Evolutionary conservation across 2,113 vertebrate genomes (phyloP).

Genomic region (Periophthalmodon schlosseri): DNA sequence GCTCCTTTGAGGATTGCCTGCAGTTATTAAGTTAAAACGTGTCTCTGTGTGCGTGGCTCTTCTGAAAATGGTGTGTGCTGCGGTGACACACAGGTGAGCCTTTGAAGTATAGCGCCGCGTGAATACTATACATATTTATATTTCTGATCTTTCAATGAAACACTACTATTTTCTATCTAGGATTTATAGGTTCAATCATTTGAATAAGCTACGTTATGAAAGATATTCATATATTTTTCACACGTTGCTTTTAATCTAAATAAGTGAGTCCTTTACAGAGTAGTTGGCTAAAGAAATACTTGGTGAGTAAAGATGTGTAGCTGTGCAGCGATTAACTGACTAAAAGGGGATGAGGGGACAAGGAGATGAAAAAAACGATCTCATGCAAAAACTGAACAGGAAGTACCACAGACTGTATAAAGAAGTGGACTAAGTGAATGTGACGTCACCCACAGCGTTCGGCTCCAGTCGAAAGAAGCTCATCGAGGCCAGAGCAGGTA

Average conservation of each 20-base stretch:
- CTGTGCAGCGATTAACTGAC: too few species aligned
- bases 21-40: slow-evolving; percentile 61
- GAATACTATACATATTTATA: slow-evolving; percentile 15
- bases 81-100: slow-evolving; percentile 52
- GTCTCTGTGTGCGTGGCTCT: slow-evolving; percentile 54
- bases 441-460: too few species aligned
- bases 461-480: too few species aligned
- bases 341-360: too few species aligned
- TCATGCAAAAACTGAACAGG: too few species aligned
- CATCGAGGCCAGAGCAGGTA: too few species aligned
- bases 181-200: background rate
- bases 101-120: slow-evolving; percentile 35
- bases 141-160: slow-evolving; percentile 25
- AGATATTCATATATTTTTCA: background rate
- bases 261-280: background rate
- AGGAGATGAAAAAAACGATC: too few species aligned
- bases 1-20: slow-evolving; percentile 54
- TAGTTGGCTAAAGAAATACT: background rate
- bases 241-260: background rate
- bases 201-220: background rate
- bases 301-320: too few species aligned
- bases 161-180: background rate
- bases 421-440: too few species aligned
- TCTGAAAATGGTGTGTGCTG: slow-evolving; percentile 26
- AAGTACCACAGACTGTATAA: too few species aligned